Percentiles rank a stretch among this genome's conserved stretches.
Evolutionary conservation across 2,888 invertebrate species (phyloP).

Genomic region (Callinectes sapidus): DNA sequence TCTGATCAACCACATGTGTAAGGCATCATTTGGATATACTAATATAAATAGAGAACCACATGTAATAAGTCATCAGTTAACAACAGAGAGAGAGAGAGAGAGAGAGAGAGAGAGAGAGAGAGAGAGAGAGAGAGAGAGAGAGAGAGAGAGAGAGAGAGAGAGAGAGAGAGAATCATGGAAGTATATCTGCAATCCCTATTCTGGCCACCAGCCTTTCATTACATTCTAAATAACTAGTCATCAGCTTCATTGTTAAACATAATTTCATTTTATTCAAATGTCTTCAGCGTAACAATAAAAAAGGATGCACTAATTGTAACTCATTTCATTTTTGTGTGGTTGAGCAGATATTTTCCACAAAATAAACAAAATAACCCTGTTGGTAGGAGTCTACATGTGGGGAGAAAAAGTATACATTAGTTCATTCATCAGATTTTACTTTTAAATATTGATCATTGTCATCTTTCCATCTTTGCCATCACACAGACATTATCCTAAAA

Average conservation of each 20-base stretch:
- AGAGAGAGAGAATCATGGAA: neutral
- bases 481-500: conserved; percentile 12
- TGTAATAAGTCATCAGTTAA: neutral
- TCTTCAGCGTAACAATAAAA: neutral
- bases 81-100: neutral
- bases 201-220: neutral
- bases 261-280: neutral
- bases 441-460: neutral
- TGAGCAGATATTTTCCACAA: neutral
- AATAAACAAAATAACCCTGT: neutral
- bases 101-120: neutral
- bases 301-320: no score
- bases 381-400: neutral
- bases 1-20: neutral
- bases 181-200: neutral
- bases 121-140: conserved; percentile 9
- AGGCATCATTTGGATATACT: neutral
- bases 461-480: conserved; percentile 10
- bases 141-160: conserved; percentile 8
- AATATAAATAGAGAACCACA: neutral
- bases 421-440: neutral
- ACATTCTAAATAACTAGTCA: neutral
- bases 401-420: neutral
- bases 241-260: neutral
- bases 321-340: no score